Evolutionary conservation across 1,140 invertebrate genomes (phyloP).

Genomic region (Melitaea cinxia): DNA sequence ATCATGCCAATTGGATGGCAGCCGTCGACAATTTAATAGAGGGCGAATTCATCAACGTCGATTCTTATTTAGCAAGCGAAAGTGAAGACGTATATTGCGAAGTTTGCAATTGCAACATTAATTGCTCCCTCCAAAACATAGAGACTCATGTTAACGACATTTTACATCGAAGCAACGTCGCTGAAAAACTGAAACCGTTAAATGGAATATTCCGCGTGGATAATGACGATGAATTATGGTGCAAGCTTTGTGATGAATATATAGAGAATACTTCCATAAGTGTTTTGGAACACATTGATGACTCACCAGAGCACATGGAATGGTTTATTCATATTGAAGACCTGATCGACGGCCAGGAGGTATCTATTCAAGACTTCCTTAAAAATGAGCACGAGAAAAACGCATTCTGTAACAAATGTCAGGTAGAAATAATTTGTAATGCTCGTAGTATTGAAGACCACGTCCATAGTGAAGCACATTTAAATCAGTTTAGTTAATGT

Average conservation of each 20-base stretch:
- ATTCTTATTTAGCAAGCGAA: constrained; percentile 50
- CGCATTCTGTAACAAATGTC: constrained; percentile 61
- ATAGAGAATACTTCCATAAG: constrained; percentile 47
- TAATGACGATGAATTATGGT: constrained; percentile 59
- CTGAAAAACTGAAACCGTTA: constrained; percentile 53
- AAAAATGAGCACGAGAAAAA: constrained; percentile 56
- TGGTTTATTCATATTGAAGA: constrained; percentile 63
- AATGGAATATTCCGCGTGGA: constrained; percentile 62
- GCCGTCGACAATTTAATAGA: constrained; percentile 58
- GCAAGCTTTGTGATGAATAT: constrained; percentile 61
- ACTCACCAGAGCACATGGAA: constrained; percentile 51
- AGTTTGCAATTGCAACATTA: constrained; percentile 46
- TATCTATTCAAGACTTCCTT: constrained; percentile 55
- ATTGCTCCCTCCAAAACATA: constrained; percentile 52
- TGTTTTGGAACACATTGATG: constrained; percentile 57
- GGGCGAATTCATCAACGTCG: constrained; percentile 57
- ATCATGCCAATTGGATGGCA: constrained; percentile 58
- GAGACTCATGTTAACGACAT: constrained; percentile 58
- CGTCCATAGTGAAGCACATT: constrained; percentile 51
- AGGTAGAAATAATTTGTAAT: constrained; percentile 49
- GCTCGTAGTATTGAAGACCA: constrained; percentile 50
- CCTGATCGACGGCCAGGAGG: constrained; percentile 53
- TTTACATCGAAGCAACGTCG: constrained; percentile 47
- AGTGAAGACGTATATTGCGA: constrained; percentile 56
- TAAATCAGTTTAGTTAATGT: constrained; percentile 47